Evolutionary conservation across 23 tunicate species (phyloP), one percentile per base, ranked within the genome.

Genomic region (Pegea sp.): DNA sequence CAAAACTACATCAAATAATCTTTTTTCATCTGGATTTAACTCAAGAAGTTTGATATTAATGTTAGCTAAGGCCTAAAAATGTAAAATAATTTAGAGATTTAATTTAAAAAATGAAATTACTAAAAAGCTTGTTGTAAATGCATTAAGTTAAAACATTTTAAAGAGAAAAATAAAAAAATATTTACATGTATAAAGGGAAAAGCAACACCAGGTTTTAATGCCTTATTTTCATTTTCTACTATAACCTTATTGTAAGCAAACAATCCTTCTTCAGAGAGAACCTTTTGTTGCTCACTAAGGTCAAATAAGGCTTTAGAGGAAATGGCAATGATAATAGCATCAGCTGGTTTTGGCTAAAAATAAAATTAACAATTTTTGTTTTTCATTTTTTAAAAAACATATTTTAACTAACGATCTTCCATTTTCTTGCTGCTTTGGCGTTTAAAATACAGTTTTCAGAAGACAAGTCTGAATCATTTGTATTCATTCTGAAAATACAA

Each of bases 301-400:
- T 91, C 90, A 60, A 91, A 91, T 32, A 91, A 58, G 0, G 93
- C 93, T 5, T 93, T 64, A 26, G 93, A 78, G 24, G 99, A 91
- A 19, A 91, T 78, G 27, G 84, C 90, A 23, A 91, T 88, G 21
- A 91, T 73, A 5, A 78, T 60, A 18, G 92, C 92, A 53, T 65
- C 72, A 30, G 68, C 64, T 2, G 99, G 99, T 49, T 91, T 91
- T 48, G 99, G 99, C 71, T 66, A 30, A 28, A 62, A 62, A n/a
- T n/a, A n/a, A n/a, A n/a, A n/a, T n/a, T n/a, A n/a, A n/a, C n/a
- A n/a, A n/a, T n/a, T n/a, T n/a, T n/a, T n/a, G n/a, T n/a, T n/a
- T n/a, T n/a, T n/a, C n/a, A n/a, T n/a, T n/a, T n/a, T n/a, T n/a
- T n/a, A n/a, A n/a, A n/a, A n/a, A n/a, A n/a, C n/a, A n/a, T n/a